Base-by-base conservation (phyloP, 2,113 vertebrate species). In the Hyperopisus bebe region DNA sequence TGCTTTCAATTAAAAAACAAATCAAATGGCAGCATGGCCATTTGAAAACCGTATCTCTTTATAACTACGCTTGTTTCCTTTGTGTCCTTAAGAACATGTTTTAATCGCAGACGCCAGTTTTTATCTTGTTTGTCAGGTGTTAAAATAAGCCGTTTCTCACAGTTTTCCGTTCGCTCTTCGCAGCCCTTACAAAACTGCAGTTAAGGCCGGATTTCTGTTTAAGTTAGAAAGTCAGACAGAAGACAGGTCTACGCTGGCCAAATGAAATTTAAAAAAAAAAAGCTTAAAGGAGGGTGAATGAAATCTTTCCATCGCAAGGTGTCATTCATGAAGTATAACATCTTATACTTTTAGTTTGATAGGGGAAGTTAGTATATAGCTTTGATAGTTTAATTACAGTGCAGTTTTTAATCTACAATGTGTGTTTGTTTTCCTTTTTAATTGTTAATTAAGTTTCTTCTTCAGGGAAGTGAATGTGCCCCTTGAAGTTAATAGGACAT, bases 301-400 rank as follows among this genome's bases (percentile, higher is more conserved):
- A 80, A 42, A 80, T 42, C 74, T 39, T 80, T 35, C n/a, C 82
- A 47, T 47, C 21, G 9, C 24, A 24, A 47, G 82, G 44, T 84
- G 39, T 47, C 82, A 84, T 84, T 21, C 35, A n/a, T 84, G 10
- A 84, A 42, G 46, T 47, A 13, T 19, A n/a, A 44, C 35, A 21
- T 83, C 19, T 42, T 83, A 15, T 42, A 83, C 19, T 47, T 83
- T 46, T 94, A 94, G 93, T 94, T 31, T 31, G 13, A 74, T 35
- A 35, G 66, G n/a, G 31, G 66, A 74, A 74, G 27, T 5, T 35
- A 35, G 35, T 74, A 35, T 39, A 7, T 42, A 77, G 15, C 70
- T 39, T 19, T 39, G 15, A 39, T 74, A 74, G 13, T 35, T 77
- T 77, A 42, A 77, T 19, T 42, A 39, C 31, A 77, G 35, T 77